A percentile compares a stretch with the other conserved stretches of the same genome.
These are phyloP conservation scores for Entomobrya proxima DNA, from an alignment of 2,888 invertebrate species.

Conservation along the genomic window DNA sequence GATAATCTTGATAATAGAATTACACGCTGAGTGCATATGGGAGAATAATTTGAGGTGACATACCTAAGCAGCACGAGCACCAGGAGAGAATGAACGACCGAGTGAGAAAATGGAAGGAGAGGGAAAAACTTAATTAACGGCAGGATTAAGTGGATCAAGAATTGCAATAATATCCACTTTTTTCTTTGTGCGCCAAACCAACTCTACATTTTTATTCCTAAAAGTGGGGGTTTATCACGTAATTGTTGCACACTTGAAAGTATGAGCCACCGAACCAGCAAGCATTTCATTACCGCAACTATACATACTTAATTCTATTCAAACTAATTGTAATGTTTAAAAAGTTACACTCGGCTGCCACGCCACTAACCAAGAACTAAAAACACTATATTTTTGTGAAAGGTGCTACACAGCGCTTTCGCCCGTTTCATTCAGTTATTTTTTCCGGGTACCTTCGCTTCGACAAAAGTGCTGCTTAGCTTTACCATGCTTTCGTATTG, in stretches of 20 bases:
- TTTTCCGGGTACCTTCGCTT: too few species aligned
- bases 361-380: not conserved
- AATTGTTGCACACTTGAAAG: not conserved
- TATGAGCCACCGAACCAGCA: too few species aligned
- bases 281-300: too few species aligned
- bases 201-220: not conserved
- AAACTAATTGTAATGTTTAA: not conserved
- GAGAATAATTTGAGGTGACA: slow-evolving; percentile 50
- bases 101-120: slow-evolving; percentile 17
- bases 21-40: not conserved
- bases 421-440: not conserved
- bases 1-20: slow-evolving; percentile 38
- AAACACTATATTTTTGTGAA: not conserved
- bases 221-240: not conserved
- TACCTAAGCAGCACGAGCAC: not conserved
- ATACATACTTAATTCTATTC: not conserved
- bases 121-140: slow-evolving; percentile 54
- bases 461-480: too few species aligned
- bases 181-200: not conserved
- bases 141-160: slow-evolving; percentile 37
- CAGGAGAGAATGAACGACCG: not conserved
- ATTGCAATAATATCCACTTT: slow-evolving; percentile 21
- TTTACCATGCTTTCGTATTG: not conserved
- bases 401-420: not conserved
- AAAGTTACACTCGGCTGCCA: not conserved